These are phyloP conservation scores for Drosophila dunni DNA, from an alignment of 1,140 invertebrate genomes.

Conservation along the genomic window DNA sequence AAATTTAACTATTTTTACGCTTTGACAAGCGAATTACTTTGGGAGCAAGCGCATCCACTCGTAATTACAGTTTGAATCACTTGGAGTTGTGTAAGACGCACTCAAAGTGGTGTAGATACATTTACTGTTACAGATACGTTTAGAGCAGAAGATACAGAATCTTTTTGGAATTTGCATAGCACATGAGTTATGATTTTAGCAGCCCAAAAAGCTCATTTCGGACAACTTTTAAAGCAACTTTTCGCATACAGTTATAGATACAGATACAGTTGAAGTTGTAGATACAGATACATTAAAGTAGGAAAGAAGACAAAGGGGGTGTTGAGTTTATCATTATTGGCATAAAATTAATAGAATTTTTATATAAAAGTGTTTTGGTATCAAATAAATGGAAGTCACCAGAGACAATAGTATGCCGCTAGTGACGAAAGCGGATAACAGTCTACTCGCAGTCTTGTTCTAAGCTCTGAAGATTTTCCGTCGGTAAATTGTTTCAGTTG, in stretches of 20 bases:
- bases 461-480: too few species aligned
- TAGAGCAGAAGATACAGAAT: neutral
- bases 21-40: constrained; percentile 54
- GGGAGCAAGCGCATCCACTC: constrained; percentile 2
- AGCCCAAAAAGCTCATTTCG: neutral
- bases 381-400: too few species aligned
- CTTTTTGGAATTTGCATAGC: neutral
- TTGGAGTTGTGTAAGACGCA: neutral
- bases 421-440: too few species aligned
- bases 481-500: too few species aligned
- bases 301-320: too few species aligned
- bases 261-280: too few species aligned
- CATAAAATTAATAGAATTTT: too few species aligned
- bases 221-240: neutral
- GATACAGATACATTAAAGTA: too few species aligned
- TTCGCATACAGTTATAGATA: neutral
- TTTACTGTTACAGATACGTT: neutral
- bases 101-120: neutral
- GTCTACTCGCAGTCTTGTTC: too few species aligned
- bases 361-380: too few species aligned
- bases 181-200: neutral
- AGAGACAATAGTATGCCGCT: too few species aligned
- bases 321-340: too few species aligned
- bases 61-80: constrained; percentile 22
- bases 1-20: constrained; percentile 61